These are phyloP conservation scores for Drosophila quadrilineata DNA, from an alignment of 1,140 invertebrate species.

Conservation along the genomic window DNA sequence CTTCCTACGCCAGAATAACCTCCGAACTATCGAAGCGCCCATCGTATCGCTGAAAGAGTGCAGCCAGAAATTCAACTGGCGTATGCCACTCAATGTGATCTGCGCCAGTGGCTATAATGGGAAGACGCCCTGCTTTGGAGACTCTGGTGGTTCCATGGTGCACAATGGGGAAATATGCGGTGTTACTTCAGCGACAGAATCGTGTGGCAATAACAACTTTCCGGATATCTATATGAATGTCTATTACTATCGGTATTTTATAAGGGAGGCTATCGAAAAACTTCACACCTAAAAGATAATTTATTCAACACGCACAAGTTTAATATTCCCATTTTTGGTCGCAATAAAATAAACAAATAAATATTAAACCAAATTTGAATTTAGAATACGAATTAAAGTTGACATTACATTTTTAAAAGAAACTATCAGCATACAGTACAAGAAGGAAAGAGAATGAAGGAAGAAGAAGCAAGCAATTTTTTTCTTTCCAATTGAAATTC, in stretches of 20 bases:
- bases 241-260: constrained; percentile 31
- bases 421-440: too few relatives aligned
- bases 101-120: constrained; percentile 27
- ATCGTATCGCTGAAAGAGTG: constrained; percentile 2
- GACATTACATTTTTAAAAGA: too few relatives aligned
- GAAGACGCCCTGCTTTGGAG: constrained; percentile 32
- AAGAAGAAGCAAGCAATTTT: too few relatives aligned
- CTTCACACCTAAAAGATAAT: too few relatives aligned
- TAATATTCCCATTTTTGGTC: too few relatives aligned
- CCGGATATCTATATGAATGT: constrained; percentile 48
- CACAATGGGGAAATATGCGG: constrained; percentile 33
- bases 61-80: not conserved
- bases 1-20: not conserved
- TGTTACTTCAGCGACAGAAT: constrained; percentile 28
- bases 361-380: too few relatives aligned
- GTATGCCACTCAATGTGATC: constrained; percentile 29
- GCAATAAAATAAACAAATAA: too few relatives aligned
- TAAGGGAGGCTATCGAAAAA: not conserved
- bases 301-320: too few relatives aligned
- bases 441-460: too few relatives aligned
- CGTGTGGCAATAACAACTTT: constrained; percentile 19
- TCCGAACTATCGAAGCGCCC: not conserved
- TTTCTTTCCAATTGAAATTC: too few relatives aligned
- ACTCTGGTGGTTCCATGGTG: constrained; percentile 44
- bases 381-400: too few relatives aligned